Evolutionary conservation across 1,140 invertebrate genomes (phyloP), one percentile per base, ranked within the genome.

Genomic region (Drosophila aff.): DNA sequence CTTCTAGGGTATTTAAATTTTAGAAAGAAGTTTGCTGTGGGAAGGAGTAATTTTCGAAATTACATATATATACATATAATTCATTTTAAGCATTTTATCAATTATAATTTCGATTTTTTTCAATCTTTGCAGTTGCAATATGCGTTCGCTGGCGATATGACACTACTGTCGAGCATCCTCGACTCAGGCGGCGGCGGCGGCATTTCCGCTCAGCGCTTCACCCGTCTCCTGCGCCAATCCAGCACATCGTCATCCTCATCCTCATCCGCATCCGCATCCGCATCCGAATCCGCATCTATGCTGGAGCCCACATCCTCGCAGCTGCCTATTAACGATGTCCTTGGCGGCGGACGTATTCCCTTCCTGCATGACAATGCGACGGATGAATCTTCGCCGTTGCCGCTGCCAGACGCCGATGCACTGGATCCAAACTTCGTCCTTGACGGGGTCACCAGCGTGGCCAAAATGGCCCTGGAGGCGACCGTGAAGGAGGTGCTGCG

Each of bases 381-480:
- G 8, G 38, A 4, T 21, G 43, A 67, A 53, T 18, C 46, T 2
- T 26, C 23, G 33, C 10, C 62, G 11, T 16, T 41, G 13, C 28
- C 59, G 11, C 23, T 46, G 15, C 28, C 62, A 18, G 38, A 44
- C 9, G 31, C 58, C 33, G 38, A 44, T 31, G 40, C 18, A 36
- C 23, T 63, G 57, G 18, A 52, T 13, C 49, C 41, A 4, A 53
- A 62, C 8, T 47, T 47, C 53, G 41, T 47, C 62, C 61, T 84
- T 41, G 67, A 68, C 44, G 52, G 78, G 2, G 68, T 81, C 21
- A 57, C 66, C n/a, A 43, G 74, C 38, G 69, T 81, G 41, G 67
- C 76, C 40, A 49, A 31, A n/a, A 60, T 72, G 49, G 46, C 71
- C 26, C 53, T 46, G 50, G 79, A 81, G 26, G 58, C 76, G 5